phyloP scores from a whole-genome alignment of 2,888 invertebrate genomes.

The Dasypolia templi region DNA sequence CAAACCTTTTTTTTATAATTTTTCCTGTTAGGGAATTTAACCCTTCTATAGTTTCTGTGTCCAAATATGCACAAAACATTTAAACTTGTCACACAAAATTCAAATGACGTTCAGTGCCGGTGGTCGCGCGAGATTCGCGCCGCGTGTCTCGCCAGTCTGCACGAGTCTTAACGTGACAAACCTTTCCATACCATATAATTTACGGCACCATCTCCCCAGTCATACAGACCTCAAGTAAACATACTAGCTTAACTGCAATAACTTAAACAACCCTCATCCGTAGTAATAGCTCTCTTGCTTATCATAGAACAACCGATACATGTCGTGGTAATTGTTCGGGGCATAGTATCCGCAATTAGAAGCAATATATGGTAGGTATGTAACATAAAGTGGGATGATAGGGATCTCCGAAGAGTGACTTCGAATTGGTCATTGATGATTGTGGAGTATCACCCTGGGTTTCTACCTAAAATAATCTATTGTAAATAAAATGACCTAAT shows the following conservation, averaged over 20 bases:
- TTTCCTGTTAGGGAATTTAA: no score
- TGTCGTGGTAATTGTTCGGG: conserved; percentile 44
- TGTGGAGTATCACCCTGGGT: neutral
- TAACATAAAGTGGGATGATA: conserved; percentile 12
- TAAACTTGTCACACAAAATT: no score
- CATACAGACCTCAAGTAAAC: neutral
- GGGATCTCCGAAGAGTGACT: conserved; percentile 9
- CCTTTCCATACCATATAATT: no score
- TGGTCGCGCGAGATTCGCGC: no score
- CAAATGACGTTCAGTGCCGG: no score
- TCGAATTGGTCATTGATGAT: conserved; percentile 6
- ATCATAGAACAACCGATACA: conserved; percentile 39
- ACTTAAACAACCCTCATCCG: conserved; percentile 22
- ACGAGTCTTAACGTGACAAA: no score
- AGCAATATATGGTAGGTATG: conserved; percentile 22
- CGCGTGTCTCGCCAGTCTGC: no score
- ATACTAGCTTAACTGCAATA: conserved; percentile 21
- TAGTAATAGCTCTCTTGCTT: conserved; percentile 50
- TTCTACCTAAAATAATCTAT: neutral
- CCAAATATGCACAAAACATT: no score
- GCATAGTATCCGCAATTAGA: conserved; percentile 26
- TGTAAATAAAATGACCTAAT: neutral
- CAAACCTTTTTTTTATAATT: no score
- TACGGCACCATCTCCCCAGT: neutral
- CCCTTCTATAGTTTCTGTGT: no score